Percentiles rank a stretch among this genome's conserved stretches.
Evolutionary conservation across 2,888 invertebrate genomes (phyloP).

Genomic region (Cybosia mesomella): DNA sequence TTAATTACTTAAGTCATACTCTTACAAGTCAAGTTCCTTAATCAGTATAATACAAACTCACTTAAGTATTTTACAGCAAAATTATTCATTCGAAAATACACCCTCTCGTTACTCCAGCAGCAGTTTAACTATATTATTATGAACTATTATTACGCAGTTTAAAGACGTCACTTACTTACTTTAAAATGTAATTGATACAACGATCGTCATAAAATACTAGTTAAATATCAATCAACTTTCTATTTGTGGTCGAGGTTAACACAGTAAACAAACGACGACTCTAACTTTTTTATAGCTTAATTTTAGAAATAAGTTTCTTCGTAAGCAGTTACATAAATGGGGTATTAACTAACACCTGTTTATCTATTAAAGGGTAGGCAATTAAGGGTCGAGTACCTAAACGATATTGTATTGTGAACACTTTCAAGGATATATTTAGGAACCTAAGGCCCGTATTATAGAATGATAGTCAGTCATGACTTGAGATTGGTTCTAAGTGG

Average conservation of each 20-base stretch:
- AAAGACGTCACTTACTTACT: slow-evolving; percentile 30
- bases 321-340: background rate
- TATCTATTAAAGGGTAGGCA: background rate
- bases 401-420: background rate
- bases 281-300: background rate
- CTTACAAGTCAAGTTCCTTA: background rate
- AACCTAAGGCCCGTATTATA: no score
- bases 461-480: no score
- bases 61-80: background rate
- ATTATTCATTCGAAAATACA: background rate
- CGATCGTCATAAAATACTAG: slow-evolving; percentile 41
- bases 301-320: background rate
- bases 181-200: slow-evolving; percentile 35
- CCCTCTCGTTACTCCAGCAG: slow-evolving; percentile 13
- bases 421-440: background rate
- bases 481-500: no score
- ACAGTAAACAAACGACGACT: slow-evolving; percentile 25
- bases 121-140: background rate
- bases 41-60: background rate
- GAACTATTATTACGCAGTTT: slow-evolving; percentile 32
- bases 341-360: background rate
- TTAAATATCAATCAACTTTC: slow-evolving; percentile 44
- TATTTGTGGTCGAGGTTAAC: slow-evolving; percentile 34
- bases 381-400: background rate
- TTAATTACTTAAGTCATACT: background rate